These are phyloP conservation scores for Sebastes aleutianus DNA, from an alignment of 2,797 vertebrate species.

Conservation along the genomic window DNA sequence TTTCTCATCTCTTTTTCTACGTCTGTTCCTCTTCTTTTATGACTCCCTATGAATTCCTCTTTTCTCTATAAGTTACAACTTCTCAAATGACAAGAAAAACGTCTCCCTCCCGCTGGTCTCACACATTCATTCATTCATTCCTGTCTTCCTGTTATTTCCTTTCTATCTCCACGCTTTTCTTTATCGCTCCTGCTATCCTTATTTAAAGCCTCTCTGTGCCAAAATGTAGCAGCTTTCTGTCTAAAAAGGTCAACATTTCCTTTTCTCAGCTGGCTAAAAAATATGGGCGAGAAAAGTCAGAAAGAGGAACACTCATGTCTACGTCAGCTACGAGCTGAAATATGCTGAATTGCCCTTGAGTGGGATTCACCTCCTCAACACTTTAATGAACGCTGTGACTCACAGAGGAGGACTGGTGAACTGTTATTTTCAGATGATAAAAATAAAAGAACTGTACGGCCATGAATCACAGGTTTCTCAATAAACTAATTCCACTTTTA, in stretches of 20 bases:
- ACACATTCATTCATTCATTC: slow-evolving; percentile 39
- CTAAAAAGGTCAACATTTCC: slow-evolving; percentile 17
- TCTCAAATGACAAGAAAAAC: slow-evolving; percentile 11
- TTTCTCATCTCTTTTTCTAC: slow-evolving; percentile 13
- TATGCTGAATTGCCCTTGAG: neutral
- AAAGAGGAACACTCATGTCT: neutral
- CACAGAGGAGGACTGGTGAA: neutral
- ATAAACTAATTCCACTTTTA: neutral
- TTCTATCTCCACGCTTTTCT: neutral
- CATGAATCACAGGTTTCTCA: neutral
- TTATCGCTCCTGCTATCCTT: neutral
- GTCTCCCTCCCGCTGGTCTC: neutral
- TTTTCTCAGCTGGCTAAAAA: slow-evolving; percentile 4
- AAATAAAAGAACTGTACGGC: neutral
- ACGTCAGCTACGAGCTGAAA: neutral
- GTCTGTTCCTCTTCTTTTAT: slow-evolving; percentile 6
- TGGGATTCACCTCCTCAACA: neutral
- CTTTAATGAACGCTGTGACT: neutral
- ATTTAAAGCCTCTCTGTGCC: neutral
- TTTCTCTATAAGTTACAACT: slow-evolving; percentile 10
- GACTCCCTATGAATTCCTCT: slow-evolving; percentile 24
- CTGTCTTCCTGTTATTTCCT: slow-evolving; percentile 36
- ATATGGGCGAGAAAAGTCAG: neutral
- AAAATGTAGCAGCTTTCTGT: slow-evolving; percentile 17
- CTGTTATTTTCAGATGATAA: neutral